These are phyloP conservation scores for Epinephelus lanceolatus DNA, from an alignment of 2,113 vertebrate species.

Conservation along the genomic window DNA sequence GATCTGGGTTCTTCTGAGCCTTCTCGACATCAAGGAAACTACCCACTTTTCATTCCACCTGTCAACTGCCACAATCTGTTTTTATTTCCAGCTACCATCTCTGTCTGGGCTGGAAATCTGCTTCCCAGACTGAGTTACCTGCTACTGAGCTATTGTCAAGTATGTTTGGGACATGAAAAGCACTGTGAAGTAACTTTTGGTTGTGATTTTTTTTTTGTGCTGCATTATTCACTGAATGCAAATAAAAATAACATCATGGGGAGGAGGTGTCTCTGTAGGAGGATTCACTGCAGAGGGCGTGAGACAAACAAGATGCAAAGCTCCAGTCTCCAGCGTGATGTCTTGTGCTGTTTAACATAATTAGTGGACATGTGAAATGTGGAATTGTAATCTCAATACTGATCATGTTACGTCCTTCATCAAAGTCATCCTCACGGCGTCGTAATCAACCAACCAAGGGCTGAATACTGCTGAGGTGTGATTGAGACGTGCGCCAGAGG, in stretches of 20 bases:
- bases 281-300: conserved; percentile 12
- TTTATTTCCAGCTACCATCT: conserved; percentile 69
- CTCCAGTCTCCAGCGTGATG: conserved; percentile 5
- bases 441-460: conserved; percentile 47
- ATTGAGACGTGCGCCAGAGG: conserved; percentile 26
- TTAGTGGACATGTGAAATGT: conserved; percentile 25
- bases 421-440: conserved; percentile 13
- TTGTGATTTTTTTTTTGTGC: conserved; percentile 35
- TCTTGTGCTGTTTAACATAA: conserved; percentile 29
- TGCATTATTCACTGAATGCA: conserved; percentile 67
- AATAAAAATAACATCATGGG: conserved; percentile 69
- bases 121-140: conserved; percentile 49
- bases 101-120: conserved; percentile 63
- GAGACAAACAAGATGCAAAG: conserved; percentile 19
- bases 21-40: conserved; percentile 78
- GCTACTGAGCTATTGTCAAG: conserved; percentile 73
- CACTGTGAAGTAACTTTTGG: conserved; percentile 63
- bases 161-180: conserved; percentile 67
- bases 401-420: conserved; percentile 42
- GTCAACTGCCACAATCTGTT: conserved; percentile 80
- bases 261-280: conserved; percentile 29
- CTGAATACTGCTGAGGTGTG: conserved; percentile 50
- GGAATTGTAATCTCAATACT: conserved; percentile 24
- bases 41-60: conserved; percentile 77
- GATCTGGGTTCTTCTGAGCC: conserved; percentile 75